Evolutionary conservation across 2,888 invertebrate genomes (phyloP).

Genomic region (Uloborus plumipes): DNA sequence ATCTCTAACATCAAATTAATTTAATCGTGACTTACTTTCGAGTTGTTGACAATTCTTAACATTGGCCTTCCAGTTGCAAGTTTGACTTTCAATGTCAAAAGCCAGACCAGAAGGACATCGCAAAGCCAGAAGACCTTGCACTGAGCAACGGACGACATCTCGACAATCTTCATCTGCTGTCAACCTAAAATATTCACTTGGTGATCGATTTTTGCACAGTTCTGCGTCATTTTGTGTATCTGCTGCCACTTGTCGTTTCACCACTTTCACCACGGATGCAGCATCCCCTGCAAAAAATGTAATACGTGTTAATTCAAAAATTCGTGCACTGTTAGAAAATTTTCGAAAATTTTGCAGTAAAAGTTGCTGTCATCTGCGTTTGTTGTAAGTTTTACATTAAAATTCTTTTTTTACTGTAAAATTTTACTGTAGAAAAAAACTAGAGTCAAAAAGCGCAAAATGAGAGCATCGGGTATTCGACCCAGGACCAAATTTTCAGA

Average conservation of each 20-base stretch:
- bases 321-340: too few species aligned
- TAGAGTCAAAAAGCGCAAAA: too few species aligned
- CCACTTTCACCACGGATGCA: conserved; percentile 73
- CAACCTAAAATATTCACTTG: conserved; percentile 92
- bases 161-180: conserved; percentile 88
- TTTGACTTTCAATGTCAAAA: conserved; percentile 94
- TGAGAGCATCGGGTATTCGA: too few species aligned
- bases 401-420: too few species aligned
- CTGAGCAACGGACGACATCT: conserved; percentile 87
- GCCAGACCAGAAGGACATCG: conserved; percentile 91
- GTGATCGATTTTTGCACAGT: conserved; percentile 87
- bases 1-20: too few species aligned
- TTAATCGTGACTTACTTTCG: conserved; percentile 83
- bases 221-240: conserved; percentile 77
- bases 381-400: too few species aligned
- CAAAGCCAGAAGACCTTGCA: conserved; percentile 84
- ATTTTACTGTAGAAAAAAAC: too few species aligned
- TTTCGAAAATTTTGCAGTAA: too few species aligned
- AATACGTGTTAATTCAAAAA: background rate
- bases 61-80: conserved; percentile 96
- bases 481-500: too few species aligned
- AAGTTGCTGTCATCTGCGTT: too few species aligned
- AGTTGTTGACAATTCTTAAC: conserved; percentile 94
- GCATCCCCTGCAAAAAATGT: conserved; percentile 67
- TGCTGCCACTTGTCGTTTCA: conserved; percentile 77